Conservation (phyloP, 2,113 vertebrate species). For the Rallus limicola region DNA sequence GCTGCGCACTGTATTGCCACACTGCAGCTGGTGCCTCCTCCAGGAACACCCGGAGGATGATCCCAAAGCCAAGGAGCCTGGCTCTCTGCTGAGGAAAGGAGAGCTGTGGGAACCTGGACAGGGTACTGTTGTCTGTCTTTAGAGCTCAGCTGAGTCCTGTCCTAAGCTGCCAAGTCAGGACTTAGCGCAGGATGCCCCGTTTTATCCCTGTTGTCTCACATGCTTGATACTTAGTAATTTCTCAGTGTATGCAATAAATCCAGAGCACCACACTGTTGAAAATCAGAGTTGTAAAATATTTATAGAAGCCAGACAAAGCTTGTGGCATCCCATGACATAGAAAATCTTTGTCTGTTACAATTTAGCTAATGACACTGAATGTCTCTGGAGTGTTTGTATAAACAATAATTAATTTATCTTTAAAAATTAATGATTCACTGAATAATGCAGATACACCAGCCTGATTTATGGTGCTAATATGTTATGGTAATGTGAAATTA, state of each 20-base stretch:
- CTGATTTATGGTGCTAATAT: conserved; percentile 10
- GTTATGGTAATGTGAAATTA: neutral
- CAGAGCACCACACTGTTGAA: neutral
- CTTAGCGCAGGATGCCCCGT: neutral
- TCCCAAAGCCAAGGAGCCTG: neutral
- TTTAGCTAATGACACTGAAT: neutral
- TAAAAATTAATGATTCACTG: neutral
- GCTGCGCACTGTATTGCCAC: neutral
- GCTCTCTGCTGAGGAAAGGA: neutral
- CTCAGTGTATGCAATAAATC: neutral
- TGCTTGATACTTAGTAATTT: neutral
- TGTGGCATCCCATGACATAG: neutral
- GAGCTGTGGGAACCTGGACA: neutral
- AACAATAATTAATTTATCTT: conserved; percentile 1
- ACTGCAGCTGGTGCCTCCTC: neutral
- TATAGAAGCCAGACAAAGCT: neutral
- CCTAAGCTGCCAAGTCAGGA: neutral
- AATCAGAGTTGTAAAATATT: neutral
- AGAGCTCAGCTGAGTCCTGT: neutral
- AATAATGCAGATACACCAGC: neutral
- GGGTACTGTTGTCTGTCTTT: neutral
- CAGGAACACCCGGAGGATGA: neutral
- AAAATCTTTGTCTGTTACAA: neutral
- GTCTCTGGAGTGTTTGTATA: neutral
- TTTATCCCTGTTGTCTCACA: neutral